Evolutionary conservation across 2,888 invertebrate genomes (phyloP), one percentile per base, ranked within the genome.

Genomic region (Dyspetes luteomarginatus): DNA sequence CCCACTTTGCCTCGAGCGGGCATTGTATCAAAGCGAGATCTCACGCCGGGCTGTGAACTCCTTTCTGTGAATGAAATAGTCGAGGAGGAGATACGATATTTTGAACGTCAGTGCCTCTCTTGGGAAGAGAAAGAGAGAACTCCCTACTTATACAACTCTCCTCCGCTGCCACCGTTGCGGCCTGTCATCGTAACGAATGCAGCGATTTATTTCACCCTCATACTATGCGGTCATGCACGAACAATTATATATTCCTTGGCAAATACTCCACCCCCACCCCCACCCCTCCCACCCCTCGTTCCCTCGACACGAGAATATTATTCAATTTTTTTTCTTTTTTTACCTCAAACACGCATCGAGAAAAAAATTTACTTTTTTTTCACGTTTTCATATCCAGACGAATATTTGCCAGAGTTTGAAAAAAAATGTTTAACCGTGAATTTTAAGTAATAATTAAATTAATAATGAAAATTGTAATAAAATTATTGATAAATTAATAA

Each of bases 1-100:
- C 89, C 89, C 85, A 89, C 84, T 89, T 89, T 79, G 60, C 60
- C 55, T 68, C 74, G 67, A 17, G 52, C 64, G 52, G 56, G 77
- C 79, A 83, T 85, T 86, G 83, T 87, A 88, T 88, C 87, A 86
- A 83, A 85, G 82, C 84, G 85, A 85, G 58, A 80, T 80, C 75
- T 86, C 85, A 85, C 83, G 81, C 82, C 77, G 83, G 85, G 85
- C 84, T 86, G 82, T 65, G 82, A 82, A 83, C 84, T 58, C 82
- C 58, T 79, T 76, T 69, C 52, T 64, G 75, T 74, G 83, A 82
- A 75, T 84, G 83, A 82, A 83, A 78, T 74, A 68, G 75, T 79
- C 78, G 52, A 1, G n/a, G 36, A 24, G 68, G 69, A 76, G 55
- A 76, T 74, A 67, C 73, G 73, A 73, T 78, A 77, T 81, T 81